Conservation (phyloP, 2,113 vertebrate genomes). For the Heteronetta atricapilla region DNA sequence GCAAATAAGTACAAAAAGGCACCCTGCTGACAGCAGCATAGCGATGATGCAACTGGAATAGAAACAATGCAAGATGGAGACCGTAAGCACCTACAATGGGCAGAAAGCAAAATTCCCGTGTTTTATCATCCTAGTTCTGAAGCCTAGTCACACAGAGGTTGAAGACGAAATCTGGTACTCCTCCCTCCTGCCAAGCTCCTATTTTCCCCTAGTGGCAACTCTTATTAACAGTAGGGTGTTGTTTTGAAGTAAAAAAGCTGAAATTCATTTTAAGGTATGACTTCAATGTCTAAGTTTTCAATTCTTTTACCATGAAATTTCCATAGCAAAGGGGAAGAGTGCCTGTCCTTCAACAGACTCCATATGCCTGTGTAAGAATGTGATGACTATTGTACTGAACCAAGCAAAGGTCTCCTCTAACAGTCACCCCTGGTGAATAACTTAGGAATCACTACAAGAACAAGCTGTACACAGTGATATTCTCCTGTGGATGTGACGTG, state of each 20-base stretch:
- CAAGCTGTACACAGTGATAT: background rate
- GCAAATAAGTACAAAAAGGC: background rate
- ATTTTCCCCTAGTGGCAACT: background rate
- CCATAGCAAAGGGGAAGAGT: background rate
- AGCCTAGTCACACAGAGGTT: background rate
- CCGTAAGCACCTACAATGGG: background rate
- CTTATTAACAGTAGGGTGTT: background rate
- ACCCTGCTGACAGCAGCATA: background rate
- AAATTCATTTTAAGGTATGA: background rate
- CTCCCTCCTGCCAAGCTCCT: background rate
- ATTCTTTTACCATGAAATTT: background rate
- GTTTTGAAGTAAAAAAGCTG: background rate
- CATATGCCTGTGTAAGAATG: background rate
- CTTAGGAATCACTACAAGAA: background rate
- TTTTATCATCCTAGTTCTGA: background rate
- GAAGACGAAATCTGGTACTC: background rate
- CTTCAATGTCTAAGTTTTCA: background rate
- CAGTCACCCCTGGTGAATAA: background rate
- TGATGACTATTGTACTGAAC: background rate
- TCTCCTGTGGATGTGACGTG: background rate
- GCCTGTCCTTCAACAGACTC: background rate
- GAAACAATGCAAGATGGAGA: background rate
- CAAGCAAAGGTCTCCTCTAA: background rate
- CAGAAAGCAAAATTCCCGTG: background rate
- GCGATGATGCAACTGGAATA: background rate